Evolutionary conservation across 2,888 invertebrate species (phyloP).

Genomic region (Chaitophorus viminalis): DNA sequence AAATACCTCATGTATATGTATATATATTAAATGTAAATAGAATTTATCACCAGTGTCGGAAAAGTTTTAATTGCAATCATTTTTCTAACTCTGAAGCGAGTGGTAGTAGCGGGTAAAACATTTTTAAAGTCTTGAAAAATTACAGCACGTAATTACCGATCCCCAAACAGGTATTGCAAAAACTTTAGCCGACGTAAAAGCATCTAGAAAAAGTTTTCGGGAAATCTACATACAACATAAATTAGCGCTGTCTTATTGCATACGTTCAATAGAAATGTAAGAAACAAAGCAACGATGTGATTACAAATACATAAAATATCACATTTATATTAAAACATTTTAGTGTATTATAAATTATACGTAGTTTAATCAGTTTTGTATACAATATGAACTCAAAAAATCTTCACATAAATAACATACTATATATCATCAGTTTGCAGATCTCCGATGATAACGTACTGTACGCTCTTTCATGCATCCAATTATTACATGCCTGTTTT

Average conservation of each 20-base stretch:
- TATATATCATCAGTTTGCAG: background rate
- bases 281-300: too few species aligned
- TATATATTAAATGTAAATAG: conserved; percentile 33
- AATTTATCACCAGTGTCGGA: conserved; percentile 47
- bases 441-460: background rate
- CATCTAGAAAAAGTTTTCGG: conserved; percentile 8
- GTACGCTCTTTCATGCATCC: background rate
- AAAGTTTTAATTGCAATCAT: conserved; percentile 57
- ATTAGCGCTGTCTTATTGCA: conserved; percentile 4
- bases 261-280: background rate
- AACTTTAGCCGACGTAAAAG: conserved; percentile 38
- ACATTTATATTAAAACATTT: too few species aligned
- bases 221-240: conserved; percentile 4
- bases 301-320: too few species aligned
- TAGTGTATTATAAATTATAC: too few species aligned
- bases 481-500: background rate
- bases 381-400: too few species aligned
- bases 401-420: too few species aligned
- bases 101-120: background rate
- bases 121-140: conserved; percentile 59
- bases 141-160: conserved; percentile 57
- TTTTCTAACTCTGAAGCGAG: conserved; percentile 23
- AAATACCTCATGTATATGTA: background rate
- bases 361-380: too few species aligned
- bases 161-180: conserved; percentile 49